Evolutionary conservation across 2,113 vertebrate genomes (phyloP).

Genomic region (Rhizomys pruinosus): DNA sequence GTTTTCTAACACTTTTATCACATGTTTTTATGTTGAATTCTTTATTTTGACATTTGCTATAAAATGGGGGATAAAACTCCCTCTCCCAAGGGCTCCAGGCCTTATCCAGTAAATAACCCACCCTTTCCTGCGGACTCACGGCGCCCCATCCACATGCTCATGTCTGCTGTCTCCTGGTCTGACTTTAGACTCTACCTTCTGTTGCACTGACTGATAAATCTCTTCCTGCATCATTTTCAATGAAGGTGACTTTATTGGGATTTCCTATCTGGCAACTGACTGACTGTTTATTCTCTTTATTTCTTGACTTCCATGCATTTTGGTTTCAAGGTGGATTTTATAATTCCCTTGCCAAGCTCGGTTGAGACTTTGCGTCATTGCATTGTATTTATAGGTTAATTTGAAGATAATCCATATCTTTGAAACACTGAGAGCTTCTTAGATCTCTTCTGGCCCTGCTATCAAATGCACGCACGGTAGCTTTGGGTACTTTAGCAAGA

Average conservation of each 20-base stretch:
- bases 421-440: background rate
- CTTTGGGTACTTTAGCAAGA: background rate
- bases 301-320: background rate
- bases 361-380: background rate
- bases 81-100: background rate
- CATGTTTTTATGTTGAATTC: conserved; percentile 7
- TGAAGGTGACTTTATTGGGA: background rate
- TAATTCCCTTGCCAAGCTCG: background rate
- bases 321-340: background rate
- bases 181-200: background rate
- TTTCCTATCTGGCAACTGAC: background rate
- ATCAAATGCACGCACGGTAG: background rate
- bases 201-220: background rate
- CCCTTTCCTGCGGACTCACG: background rate
- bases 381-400: background rate
- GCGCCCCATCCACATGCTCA: fast-evolving
- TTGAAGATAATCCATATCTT: background rate
- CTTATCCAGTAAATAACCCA: background rate
- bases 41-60: conserved; percentile 36
- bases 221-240: too few species aligned
- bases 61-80: background rate
- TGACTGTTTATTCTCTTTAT: background rate
- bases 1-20: background rate
- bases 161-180: background rate
- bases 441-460: too few species aligned